Evolutionary conservation across 2,797 vertebrate species (phyloP).

Genomic region (Cyclopterus lumpus): DNA sequence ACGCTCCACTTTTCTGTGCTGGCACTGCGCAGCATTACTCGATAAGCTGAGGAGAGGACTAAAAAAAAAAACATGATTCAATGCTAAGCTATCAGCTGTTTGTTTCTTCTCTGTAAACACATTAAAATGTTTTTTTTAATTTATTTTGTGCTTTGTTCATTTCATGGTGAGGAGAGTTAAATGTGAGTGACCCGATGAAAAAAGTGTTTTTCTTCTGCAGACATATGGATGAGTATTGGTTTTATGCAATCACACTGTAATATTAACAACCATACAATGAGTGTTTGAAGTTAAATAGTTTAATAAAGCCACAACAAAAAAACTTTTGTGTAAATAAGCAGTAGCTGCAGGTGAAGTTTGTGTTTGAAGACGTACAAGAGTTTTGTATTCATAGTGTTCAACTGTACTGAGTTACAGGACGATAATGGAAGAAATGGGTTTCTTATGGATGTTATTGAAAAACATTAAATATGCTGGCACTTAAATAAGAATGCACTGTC

Average conservation of each 20-base stretch:
- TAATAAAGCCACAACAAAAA: conserved; percentile 43
- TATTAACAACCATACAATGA: conserved; percentile 55
- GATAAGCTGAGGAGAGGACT: conserved; percentile 9
- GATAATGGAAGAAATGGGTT: conserved; percentile 44
- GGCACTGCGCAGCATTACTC: conserved; percentile 33
- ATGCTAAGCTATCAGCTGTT: conserved; percentile 17
- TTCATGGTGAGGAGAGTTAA: conserved; percentile 53
- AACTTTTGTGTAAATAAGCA: conserved; percentile 64
- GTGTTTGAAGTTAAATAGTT: conserved; percentile 58
- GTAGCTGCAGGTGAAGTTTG: conserved; percentile 63
- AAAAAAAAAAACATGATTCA: conserved; percentile 33
- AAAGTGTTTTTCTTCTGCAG: conserved; percentile 41
- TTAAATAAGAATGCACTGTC: conserved; percentile 38
- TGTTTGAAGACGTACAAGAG: conserved; percentile 60
- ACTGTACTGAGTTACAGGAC: conserved; percentile 59
- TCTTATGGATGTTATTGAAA: conserved; percentile 46
- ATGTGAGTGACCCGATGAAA: conserved; percentile 38
- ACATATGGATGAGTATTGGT: conserved; percentile 46
- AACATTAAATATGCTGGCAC: conserved; percentile 37
- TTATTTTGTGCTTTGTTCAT: conserved; percentile 49
- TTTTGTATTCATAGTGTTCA: conserved; percentile 72
- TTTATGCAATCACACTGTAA: conserved; percentile 71
- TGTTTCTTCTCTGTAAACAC: conserved; percentile 40
- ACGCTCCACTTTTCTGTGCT: conserved; percentile 24
- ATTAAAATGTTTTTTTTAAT: conserved; percentile 20